Evolutionary conservation across 2,888 invertebrate genomes (phyloP).

Genomic region (Plagiodera versicolora): DNA sequence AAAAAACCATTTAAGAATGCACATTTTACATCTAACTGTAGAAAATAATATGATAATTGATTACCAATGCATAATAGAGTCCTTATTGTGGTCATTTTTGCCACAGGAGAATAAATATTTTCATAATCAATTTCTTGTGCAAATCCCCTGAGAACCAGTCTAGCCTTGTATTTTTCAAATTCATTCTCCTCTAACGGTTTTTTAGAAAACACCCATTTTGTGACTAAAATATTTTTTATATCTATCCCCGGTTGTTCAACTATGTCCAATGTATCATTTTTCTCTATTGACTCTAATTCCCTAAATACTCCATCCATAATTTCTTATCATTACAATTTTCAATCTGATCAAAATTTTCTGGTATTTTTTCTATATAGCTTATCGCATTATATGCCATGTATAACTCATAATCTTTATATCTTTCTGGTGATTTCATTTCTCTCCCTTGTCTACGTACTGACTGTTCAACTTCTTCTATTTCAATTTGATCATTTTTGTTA

Average conservation of each 20-base stretch:
- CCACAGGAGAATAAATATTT: constrained; percentile 9
- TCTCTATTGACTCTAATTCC: constrained; percentile 6
- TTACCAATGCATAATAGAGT: background rate
- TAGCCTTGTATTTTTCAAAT: constrained; percentile 11
- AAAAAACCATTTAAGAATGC: background rate
- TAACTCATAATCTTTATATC: constrained; percentile 14
- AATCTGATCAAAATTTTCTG: constrained; percentile 7
- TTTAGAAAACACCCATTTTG: constrained; percentile 7
- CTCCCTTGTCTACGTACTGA: background rate
- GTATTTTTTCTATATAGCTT: constrained; percentile 10
- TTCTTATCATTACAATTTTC: background rate
- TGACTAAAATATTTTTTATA: constrained; percentile 4
- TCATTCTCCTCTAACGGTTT: constrained; percentile 2
- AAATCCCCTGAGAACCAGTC: constrained; percentile 15
- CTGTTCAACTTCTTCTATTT: too few relatives aligned
- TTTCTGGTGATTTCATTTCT: constrained; percentile 4
- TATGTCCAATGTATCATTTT: constrained; percentile 9
- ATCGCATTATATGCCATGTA: constrained; percentile 12
- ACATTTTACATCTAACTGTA: background rate
- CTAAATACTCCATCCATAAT: constrained; percentile 13
- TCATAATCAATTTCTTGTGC: constrained; percentile 1
- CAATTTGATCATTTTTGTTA: constrained; percentile 1
- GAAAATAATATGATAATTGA: background rate
- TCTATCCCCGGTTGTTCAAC: background rate
- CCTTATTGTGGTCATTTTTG: background rate